Conservation (phyloP, 2,888 invertebrate species). For the Harpagoxenus sublaevis region DNA sequence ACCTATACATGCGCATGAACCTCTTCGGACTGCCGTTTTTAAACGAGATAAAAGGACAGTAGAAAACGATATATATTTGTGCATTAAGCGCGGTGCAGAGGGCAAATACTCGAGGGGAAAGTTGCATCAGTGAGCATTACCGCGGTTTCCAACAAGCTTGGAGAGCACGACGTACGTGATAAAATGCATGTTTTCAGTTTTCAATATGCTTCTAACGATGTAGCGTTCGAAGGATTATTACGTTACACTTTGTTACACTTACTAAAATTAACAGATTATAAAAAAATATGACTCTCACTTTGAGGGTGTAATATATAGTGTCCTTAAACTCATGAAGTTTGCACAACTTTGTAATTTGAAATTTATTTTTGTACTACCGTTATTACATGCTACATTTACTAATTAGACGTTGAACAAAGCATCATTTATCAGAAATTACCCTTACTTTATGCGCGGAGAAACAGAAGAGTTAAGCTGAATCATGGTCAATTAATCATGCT, state of each 20-base stretch:
- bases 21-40: constrained; percentile 61
- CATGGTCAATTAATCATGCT: constrained; percentile 56
- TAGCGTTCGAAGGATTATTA: constrained; percentile 3
- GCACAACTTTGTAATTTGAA: not conserved
- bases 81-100: constrained; percentile 40
- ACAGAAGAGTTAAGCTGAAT: constrained; percentile 56
- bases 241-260: not conserved
- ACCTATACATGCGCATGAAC: constrained; percentile 57
- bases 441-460: constrained; percentile 44
- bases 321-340: constrained; percentile 2
- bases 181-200: constrained; percentile 24
- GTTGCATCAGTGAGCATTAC: constrained; percentile 24
- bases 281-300: not conserved
- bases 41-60: constrained; percentile 54
- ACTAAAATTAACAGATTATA: constrained; percentile 21
- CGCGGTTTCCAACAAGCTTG: constrained; percentile 13
- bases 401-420: constrained; percentile 42
- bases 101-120: constrained; percentile 46
- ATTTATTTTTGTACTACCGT: not conserved
- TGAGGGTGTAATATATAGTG: not conserved
- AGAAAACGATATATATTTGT: constrained; percentile 40
- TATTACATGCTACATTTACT: constrained; percentile 38
- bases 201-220: constrained; percentile 25
- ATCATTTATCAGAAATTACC: constrained; percentile 57
- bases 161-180: not conserved